Percentiles rank a stretch among this genome's conserved stretches.
phyloP scores from a whole-genome alignment of 2,113 vertebrate genomes.

The Maccullochella peelii region DNA sequence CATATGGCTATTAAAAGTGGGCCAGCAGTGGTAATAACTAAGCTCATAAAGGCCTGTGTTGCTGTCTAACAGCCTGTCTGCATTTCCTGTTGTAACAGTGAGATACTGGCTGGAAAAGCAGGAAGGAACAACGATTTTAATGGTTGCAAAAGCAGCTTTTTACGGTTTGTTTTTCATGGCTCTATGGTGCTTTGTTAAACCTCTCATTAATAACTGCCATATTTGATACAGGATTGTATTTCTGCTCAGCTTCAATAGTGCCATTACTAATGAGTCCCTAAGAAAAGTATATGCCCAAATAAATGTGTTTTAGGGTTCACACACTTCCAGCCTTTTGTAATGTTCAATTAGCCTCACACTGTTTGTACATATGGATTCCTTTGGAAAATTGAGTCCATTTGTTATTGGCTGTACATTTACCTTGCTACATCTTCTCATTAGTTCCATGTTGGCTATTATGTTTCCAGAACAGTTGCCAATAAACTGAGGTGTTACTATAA shows the following conservation, averaged over 20 bases:
- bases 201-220: constrained; percentile 78
- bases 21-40: constrained; percentile 82
- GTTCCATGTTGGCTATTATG: constrained; percentile 48
- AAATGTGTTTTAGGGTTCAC: constrained; percentile 58
- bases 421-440: constrained; percentile 53
- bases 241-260: constrained; percentile 58
- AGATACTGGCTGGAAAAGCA: constrained; percentile 73
- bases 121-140: constrained; percentile 73
- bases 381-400: constrained; percentile 43
- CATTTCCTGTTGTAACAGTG: constrained; percentile 83
- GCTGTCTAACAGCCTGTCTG: constrained; percentile 77
- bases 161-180: constrained; percentile 70
- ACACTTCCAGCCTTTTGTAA: constrained; percentile 53
- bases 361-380: constrained; percentile 57
- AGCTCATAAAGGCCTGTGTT: constrained; percentile 80
- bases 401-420: constrained; percentile 55
- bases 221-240: constrained; percentile 71
- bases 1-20: constrained; percentile 85
- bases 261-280: constrained; percentile 67
- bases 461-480: constrained; percentile 56
- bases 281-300: constrained; percentile 60
- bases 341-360: constrained; percentile 57
- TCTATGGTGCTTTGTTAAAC: constrained; percentile 70
- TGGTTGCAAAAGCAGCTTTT: constrained; percentile 72
- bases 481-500: constrained; percentile 51